Base-by-base conservation (phyloP, 2,888 invertebrate genomes). In the Eupithecia subfuscata region DNA sequence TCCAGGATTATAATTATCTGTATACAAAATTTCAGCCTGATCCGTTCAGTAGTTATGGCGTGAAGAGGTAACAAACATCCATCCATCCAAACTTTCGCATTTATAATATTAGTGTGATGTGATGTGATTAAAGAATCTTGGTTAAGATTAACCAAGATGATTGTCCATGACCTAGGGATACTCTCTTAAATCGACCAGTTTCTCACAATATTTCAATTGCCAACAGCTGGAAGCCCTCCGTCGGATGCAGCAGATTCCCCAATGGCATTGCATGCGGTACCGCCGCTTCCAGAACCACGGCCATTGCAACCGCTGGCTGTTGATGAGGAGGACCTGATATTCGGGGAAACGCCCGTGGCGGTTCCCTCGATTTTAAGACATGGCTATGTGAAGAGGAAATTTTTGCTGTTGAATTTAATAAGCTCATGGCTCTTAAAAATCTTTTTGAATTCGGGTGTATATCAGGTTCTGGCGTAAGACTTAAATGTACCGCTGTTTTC, bases 241-340 rank as follows among this genome's bases (percentile, higher is more conserved):
- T 82, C 95, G 96, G 56, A 97, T 97, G 97, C 95, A 96, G 79
- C 96, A 97, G 90, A 96, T 97, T 76, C 97, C 98, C 1, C 97
- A 97, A 87, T 97, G 97, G 97, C 97, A 98, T 88, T 98, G 97
- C 89, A 95, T 97, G 91, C 95, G 97, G 81, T 97, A 97, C 91
- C 95, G 97, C 78, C 97, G 97, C 84, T 97, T 97, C 85, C 97
- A 97, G 83, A 92, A 97, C 81, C 97, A 97, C 84, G 96, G 97
- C 70, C 96, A 97, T 83, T 97, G 97, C 95, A 96, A 97, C 84
- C 97, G 97, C 84, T 97, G 97, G 94, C 96, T 97, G 82, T 93
- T 95, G 43, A 90, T 95, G 43, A 90, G 96, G 75, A 92, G 95
- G 78, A 92, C 95, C 85, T 96, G 95, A 96, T 91, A 88, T 71